These are phyloP conservation scores for Metridium senile DNA, from an alignment of 92 coral and sea anemone species.

Conservation along the genomic window DNA sequence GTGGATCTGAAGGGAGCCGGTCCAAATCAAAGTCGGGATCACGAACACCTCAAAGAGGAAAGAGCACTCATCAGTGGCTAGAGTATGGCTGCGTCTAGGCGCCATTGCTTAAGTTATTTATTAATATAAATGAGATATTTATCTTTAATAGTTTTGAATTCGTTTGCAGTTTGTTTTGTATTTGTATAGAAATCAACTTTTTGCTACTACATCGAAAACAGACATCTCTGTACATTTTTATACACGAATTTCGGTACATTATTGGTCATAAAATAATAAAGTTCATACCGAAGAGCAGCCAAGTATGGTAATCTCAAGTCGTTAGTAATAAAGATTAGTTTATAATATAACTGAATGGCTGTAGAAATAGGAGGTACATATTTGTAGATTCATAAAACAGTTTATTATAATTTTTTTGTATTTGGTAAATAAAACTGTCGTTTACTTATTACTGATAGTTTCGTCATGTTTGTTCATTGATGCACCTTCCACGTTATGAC, in stretches of 20 bases:
- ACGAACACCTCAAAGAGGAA: conserved; percentile 37
- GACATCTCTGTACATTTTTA: neutral
- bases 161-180: neutral
- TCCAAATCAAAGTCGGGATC: conserved; percentile 37
- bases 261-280: neutral
- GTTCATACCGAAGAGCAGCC: neutral
- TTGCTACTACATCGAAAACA: neutral
- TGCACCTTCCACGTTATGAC: too few species aligned
- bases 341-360: neutral
- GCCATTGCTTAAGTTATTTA: conserved; percentile 1
- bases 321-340: neutral
- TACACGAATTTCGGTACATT: too few species aligned
- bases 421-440: neutral
- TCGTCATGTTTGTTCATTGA: neutral
- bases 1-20: conserved; percentile 45
- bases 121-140: neutral
- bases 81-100: conserved; percentile 82
- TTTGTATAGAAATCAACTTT: neutral
- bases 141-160: neutral
- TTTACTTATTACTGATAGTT: neutral
- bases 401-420: neutral
- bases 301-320: neutral
- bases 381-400: neutral
- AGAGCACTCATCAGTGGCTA: conserved; percentile 69
- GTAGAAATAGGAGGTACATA: neutral